Conservation (phyloP, 1,140 invertebrate genomes). For the Drosophila arawakana region DNA sequence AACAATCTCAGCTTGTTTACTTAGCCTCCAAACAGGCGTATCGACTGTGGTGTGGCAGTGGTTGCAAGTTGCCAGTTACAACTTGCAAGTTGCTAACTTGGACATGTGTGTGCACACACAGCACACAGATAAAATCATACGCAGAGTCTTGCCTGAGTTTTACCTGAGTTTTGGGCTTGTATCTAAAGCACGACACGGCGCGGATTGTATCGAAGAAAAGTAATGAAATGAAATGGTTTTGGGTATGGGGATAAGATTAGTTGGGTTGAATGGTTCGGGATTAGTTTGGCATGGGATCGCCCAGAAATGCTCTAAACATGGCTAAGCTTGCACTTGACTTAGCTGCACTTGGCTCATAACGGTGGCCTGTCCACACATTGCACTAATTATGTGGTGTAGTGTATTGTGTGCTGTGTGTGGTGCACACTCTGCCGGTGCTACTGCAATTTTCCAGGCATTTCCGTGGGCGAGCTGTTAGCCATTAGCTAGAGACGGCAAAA, state of each 20-base stretch:
- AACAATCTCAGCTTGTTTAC: constrained; percentile 39
- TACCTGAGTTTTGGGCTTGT: constrained; percentile 25
- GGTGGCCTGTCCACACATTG: constrained; percentile 75
- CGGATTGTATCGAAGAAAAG: constrained; percentile 24
- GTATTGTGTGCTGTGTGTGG: neutral
- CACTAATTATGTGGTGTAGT: constrained; percentile 70
- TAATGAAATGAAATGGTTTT: constrained; percentile 3
- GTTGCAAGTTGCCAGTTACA: neutral
- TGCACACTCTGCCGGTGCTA: constrained; percentile 59
- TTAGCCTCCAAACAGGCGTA: constrained; percentile 20
- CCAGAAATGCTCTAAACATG: constrained; percentile 24
- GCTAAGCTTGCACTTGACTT: constrained; percentile 47
- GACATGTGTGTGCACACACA: constrained; percentile 25
- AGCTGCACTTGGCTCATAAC: constrained; percentile 12
- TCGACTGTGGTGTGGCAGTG: constrained; percentile 9
- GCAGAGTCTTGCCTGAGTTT: constrained; percentile 32
- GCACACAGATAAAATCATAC: constrained; percentile 68
- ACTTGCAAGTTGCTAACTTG: constrained; percentile 16
- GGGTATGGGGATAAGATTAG: neutral
- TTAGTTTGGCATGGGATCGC: constrained; percentile 28
- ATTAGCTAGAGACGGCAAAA: neutral
- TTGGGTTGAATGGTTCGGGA: neutral
- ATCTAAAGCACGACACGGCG: constrained; percentile 62
- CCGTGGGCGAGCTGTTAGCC: constrained; percentile 53
- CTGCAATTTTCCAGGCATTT: constrained; percentile 65